Conservation (phyloP, 2,888 invertebrate species). For the Hipparchia semele region DNA sequence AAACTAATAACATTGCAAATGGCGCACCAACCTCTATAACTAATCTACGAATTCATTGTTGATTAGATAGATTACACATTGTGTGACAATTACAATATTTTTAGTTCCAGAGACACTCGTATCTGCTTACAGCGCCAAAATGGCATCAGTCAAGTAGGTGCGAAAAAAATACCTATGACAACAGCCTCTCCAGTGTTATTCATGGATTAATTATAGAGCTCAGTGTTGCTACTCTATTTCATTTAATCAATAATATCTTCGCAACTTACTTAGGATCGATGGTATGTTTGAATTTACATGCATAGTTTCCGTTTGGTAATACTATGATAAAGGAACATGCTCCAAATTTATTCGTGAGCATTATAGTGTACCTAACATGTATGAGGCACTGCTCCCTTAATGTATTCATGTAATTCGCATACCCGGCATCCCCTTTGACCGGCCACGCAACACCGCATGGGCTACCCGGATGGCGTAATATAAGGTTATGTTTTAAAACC, state of each 20-base stretch:
- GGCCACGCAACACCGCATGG: slow-evolving; percentile 80
- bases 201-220: too few species aligned
- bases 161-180: too few species aligned
- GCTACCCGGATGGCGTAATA: slow-evolving; percentile 78
- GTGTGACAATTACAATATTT: too few species aligned
- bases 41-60: too few species aligned
- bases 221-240: too few species aligned
- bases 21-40: too few species aligned
- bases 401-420: slow-evolving; percentile 84
- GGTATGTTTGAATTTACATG: slow-evolving; percentile 67
- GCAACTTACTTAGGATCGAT: slow-evolving; percentile 61
- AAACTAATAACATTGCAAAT: too few species aligned
- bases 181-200: too few species aligned
- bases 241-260: slow-evolving; percentile 24
- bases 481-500: slow-evolving; percentile 82
- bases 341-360: slow-evolving; percentile 81
- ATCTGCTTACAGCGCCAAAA: too few species aligned
- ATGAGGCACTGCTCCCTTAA: slow-evolving; percentile 78
- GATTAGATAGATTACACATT: too few species aligned
- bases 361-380: slow-evolving; percentile 76
- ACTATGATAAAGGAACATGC: slow-evolving; percentile 74
- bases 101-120: too few species aligned
- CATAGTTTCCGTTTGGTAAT: slow-evolving; percentile 66
- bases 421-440: slow-evolving; percentile 82
- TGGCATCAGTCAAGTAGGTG: too few species aligned